Conservation (phyloP, 2,797 vertebrate genomes). For the Eupleurogrammus muticus region DNA sequence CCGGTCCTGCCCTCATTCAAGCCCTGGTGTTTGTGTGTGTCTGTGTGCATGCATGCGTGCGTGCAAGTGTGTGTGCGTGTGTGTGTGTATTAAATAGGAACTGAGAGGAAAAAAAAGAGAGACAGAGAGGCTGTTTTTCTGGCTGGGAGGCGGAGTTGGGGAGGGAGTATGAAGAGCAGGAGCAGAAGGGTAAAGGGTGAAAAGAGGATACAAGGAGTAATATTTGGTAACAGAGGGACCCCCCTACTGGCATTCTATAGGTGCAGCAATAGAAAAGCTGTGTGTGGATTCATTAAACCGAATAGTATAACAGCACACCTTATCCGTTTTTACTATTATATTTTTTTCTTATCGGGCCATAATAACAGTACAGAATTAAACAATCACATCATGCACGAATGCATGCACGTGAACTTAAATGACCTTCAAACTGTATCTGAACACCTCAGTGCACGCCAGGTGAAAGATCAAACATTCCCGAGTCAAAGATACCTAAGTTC, state of each 20-base stretch:
- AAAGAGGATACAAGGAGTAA: slow-evolving; percentile 51
- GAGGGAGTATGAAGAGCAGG: slow-evolving; percentile 36
- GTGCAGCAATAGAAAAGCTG: slow-evolving; percentile 46
- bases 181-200: slow-evolving; percentile 62
- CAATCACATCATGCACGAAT: too few species aligned
- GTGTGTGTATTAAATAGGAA: slow-evolving; percentile 51
- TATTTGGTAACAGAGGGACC: slow-evolving; percentile 69
- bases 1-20: slow-evolving; percentile 66
- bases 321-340: background rate
- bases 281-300: slow-evolving; percentile 2
- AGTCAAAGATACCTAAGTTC: too few species aligned
- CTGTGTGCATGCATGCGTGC: slow-evolving; percentile 38
- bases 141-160: slow-evolving; percentile 58
- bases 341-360: background rate
- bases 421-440: background rate
- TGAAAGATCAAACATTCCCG: slow-evolving; percentile 40
- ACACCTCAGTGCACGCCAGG: slow-evolving; percentile 7
- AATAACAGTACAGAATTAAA: background rate
- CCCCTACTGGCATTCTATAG: slow-evolving; percentile 82
- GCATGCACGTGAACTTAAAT: background rate
- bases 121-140: slow-evolving; percentile 63
- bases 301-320: background rate
- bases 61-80: slow-evolving; percentile 19
- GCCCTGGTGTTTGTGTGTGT: slow-evolving; percentile 37
- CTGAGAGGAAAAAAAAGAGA: slow-evolving; percentile 48